phyloP scores from a whole-genome alignment of 2,888 invertebrate genomes.

The Nomada lathburiana region DNA sequence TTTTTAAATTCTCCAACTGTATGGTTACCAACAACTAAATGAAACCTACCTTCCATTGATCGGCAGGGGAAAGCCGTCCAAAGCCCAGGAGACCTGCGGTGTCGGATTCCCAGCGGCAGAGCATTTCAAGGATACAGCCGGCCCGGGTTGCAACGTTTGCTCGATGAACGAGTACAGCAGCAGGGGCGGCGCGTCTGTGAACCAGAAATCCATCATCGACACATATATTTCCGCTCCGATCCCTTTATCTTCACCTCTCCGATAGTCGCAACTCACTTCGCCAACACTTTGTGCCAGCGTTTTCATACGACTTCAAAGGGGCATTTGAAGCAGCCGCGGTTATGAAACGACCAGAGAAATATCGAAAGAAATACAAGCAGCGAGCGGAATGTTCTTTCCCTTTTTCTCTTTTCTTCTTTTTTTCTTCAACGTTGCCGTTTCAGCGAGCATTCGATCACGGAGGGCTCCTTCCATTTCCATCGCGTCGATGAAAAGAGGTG shows the following conservation, averaged over 20 bases:
- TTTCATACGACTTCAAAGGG: conserved; percentile 43
- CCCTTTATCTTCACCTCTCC: background rate
- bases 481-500: background rate
- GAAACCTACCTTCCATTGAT: conserved; percentile 85
- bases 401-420: background rate
- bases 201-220: background rate
- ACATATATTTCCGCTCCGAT: conserved; percentile 15
- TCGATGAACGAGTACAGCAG: conserved; percentile 91
- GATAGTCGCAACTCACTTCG: background rate
- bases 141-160: conserved; percentile 91
- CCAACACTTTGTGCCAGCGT: conserved; percentile 6
- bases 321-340: conserved; percentile 27
- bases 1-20: background rate
- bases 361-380: conserved; percentile 20
- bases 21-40: conserved; percentile 18
- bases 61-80: conserved; percentile 90
- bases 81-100: conserved; percentile 91
- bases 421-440: background rate
- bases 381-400: background rate
- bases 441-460: conserved; percentile 14
- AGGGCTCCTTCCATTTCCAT: background rate
- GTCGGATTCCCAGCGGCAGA: conserved; percentile 91
- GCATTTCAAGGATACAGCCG: conserved; percentile 91
- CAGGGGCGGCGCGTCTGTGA: conserved; percentile 90
- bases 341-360: conserved; percentile 15